Base-by-base conservation (phyloP, 2,888 invertebrate species). In the Phlogophora meticulosa region DNA sequence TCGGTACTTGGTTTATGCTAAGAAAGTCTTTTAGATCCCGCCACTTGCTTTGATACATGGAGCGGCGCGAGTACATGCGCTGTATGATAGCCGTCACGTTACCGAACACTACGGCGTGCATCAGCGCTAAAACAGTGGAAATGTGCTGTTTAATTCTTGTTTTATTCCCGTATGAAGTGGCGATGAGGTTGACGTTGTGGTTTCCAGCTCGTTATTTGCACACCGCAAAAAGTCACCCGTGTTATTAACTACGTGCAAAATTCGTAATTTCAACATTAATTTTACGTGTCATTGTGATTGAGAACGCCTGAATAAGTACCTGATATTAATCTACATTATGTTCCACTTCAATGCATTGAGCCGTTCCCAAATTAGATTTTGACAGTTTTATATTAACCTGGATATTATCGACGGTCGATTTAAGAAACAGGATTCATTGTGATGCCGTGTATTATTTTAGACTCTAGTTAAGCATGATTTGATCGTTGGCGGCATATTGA, bases 41-140 rank as follows among this genome's bases (percentile, higher is more conserved):
- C 97, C 98, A 98, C 95, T 99, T 99, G 85, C 98, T 98, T 91
- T 99, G 99, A 91, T 99, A 99, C 88, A 98, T 97, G 5, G 99
- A 99, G 45, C 99, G 96, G 48, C 99, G 96, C 0, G 99, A 98
- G 93, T 99, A 99, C 98, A 99, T 99, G 83, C 99, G 96, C 91
- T 99, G 99, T 88, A 99, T 99, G 85, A 99, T 99, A 60, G 99
- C 99, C 17, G 99, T 99, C 82, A 99, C 99, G 93, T 99, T 99
- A 91, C 99, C 99, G 90, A 99, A 99, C 46, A 99, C 99, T 61
- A 99, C 98, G 22, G 99, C 99, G 93, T 99, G 99, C 99, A 99
- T 99, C 87, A 99, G 96, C 52, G 99, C 99, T 99, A 95, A 62
- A 90, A 87, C 51, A 56, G 65, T 62, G 51, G 45, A 64, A 66